Base-by-base conservation (phyloP, 2,888 invertebrate genomes). In the Drosophila neonasuta region DNA sequence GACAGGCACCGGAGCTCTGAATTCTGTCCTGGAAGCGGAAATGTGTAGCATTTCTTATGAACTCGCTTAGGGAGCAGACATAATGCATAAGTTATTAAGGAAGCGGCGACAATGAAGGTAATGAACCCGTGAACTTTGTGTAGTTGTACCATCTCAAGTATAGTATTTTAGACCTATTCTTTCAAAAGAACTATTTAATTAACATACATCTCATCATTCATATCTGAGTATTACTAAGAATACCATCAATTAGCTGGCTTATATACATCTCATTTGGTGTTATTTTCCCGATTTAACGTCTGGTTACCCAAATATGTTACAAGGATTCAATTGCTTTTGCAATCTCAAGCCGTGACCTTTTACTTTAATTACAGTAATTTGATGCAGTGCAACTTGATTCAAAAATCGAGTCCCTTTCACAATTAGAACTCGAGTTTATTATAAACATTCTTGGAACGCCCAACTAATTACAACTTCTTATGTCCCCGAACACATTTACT, bases 401-500 rank as follows among this genome's bases (percentile, higher is more conserved):
- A 63, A 42, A 42, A 59, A 50, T 11, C 50, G 3, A 13, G 29
- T 32, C 44, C 42, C 36, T 36, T 55, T 48, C 42, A 42, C 62
- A 62, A 72, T 49, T 55, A 50, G 9, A 54, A 8, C 60, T 64
- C 55, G 36, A 61, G 71, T 68, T 68, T 60, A 64, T 77, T 52
- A 74, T 74, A 63, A 74, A 62, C 69, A 77, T 52, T 61, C 49
- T 10, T 50, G 42, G 13, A 45, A 62, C 61, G 70, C 78, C 78
- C 71, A 67, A 78, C 74, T 76, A 76, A 76, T 76, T 76, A 76
- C 79, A 74, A 67, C 59, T 76, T 71, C 71, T 76, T 78, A 60
- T 78, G 64, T 64, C 52, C 74, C 50, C 60, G 39, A 68, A 71
- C 83, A 74, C 85, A 85, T 86, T 81, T 86, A 77, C 69, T 82